Percentiles rank a stretch among this genome's conserved stretches.
These are phyloP conservation scores for Drosophila affinis DNA, from an alignment of 2,888 invertebrate species.

Conservation along the genomic window DNA sequence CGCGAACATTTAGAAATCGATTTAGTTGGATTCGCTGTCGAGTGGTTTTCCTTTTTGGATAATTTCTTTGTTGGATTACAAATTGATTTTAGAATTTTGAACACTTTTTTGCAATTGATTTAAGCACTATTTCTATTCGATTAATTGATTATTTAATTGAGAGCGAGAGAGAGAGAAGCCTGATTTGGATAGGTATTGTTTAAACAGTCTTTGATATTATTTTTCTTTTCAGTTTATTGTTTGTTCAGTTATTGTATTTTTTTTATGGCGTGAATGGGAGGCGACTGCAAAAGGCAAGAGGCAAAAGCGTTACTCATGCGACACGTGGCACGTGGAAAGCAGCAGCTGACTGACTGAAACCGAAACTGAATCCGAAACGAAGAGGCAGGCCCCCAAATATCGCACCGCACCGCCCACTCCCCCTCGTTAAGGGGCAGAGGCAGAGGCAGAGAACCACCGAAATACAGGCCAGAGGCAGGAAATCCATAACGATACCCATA, in stretches of 20 bases:
- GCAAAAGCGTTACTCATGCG: slow-evolving; percentile 60
- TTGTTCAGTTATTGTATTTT: slow-evolving; percentile 10
- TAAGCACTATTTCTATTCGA: slow-evolving; percentile 61
- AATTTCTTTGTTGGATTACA: slow-evolving; percentile 12
- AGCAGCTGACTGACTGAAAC: slow-evolving; percentile 65
- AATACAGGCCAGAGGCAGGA: slow-evolving; percentile 60
- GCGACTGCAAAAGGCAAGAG: slow-evolving; percentile 31
- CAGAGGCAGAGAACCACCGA: slow-evolving; percentile 11
- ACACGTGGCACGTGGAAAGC: slow-evolving; percentile 60
- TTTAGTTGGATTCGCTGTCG: slow-evolving; percentile 29
- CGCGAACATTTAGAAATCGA: slow-evolving; percentile 78
- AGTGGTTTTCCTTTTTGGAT: slow-evolving; percentile 6
- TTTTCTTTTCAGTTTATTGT: slow-evolving; percentile 12
- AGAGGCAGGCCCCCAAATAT: slow-evolving; percentile 35
- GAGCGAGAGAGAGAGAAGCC: slow-evolving; percentile 18
- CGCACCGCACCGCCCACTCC: slow-evolving; percentile 10
- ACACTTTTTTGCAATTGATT: slow-evolving; percentile 56
- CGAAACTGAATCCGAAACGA: slow-evolving; percentile 34
- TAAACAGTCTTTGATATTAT: slow-evolving; percentile 63
- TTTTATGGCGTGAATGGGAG: slow-evolving; percentile 3
- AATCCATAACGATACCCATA: slow-evolving; percentile 61
- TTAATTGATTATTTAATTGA: slow-evolving; percentile 21
- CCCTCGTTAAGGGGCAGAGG: slow-evolving; percentile 3
- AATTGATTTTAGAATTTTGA: slow-evolving; percentile 64
- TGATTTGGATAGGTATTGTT: slow-evolving; percentile 58